Conservation (phyloP, 2,113 vertebrate genomes). For the Ciconia stormi region DNA sequence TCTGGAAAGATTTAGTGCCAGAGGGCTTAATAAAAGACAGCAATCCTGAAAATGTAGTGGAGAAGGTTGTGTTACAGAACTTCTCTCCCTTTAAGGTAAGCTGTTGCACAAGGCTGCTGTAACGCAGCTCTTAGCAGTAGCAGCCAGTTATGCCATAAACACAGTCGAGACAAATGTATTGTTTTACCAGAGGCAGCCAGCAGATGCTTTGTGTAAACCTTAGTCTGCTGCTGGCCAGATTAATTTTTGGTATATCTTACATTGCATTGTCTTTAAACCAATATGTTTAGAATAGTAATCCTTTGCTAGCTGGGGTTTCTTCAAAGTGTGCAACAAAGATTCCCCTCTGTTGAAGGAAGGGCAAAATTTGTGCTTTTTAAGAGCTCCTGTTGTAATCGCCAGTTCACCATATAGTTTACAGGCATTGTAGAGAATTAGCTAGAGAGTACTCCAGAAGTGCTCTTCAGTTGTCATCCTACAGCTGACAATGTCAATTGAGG, state of each 20-base stretch:
- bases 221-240: slow-evolving; percentile 4
- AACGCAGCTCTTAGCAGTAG: slow-evolving; percentile 3
- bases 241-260: background rate
- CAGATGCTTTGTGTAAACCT: slow-evolving; percentile 38
- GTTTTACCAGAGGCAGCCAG: slow-evolving; percentile 41
- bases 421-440: slow-evolving; percentile 34
- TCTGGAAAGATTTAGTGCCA: background rate
- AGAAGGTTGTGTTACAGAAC: background rate
- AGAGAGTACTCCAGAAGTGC: slow-evolving; percentile 30
- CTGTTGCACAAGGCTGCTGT: background rate
- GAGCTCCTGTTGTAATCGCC: background rate
- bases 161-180: slow-evolving; percentile 9
- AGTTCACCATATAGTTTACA: background rate
- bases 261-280: background rate
- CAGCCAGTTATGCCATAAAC: slow-evolving; percentile 52
- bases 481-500: slow-evolving; percentile 23
- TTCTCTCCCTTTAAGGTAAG: slow-evolving; percentile 44
- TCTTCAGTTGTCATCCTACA: slow-evolving; percentile 53
- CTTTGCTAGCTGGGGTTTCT: background rate
- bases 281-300: background rate
- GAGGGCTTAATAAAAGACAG: slow-evolving; percentile 22
- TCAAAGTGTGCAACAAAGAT: background rate
- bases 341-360: background rate
- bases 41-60: slow-evolving; percentile 3
- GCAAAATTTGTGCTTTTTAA: background rate